Base-by-base conservation (phyloP, 2,888 invertebrate species). In the Ptychoptera albimana region DNA sequence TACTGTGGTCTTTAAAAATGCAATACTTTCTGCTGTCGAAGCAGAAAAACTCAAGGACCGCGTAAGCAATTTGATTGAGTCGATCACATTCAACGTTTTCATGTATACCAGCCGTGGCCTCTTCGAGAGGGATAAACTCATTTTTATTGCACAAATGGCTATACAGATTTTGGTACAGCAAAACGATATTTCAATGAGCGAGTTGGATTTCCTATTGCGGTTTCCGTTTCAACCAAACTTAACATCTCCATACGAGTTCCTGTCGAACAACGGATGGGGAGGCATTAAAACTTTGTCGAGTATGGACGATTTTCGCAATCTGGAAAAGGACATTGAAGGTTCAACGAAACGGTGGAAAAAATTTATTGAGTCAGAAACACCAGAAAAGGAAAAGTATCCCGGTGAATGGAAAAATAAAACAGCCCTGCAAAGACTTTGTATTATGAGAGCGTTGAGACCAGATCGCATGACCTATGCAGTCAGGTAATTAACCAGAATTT, bases 401-500 rank as follows among this genome's bases (percentile, higher is more conserved):
- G 92, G 92, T 47, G 96, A 96, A 57, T 96, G 94, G 94, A 96
- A 94, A 60, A 88, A 85, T 60, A 92, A 89, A 60, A 72, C 79
- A 0, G 70, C 85, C 0, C 64, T 94, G 38, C 93, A 94, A 61
- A 77, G 83, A 51, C 69, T 96, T 3, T 94, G 93, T 58, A 93
- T 96, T 60, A 80, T 96, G 76, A 70, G 94, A 46, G 86, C 89
- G 1, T 65, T 94, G 42, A 70, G 96, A 23, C 84, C 93, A 0
- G 96, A 96, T 66, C 75, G 96, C 52, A 91, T 96, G 85, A 87
- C 88, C 0, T 92, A 94, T 57, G 93, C 93, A 11, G 76, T 91
- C 40, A 67, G 67, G 82, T 82, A 58, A 57, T 57, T 53, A 40
- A 15, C 23, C 13, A n/a, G 23, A 23, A 23, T 5, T 3, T 23